Base-by-base conservation (phyloP, 2,888 invertebrate species). In the Polia nebulosa region DNA sequence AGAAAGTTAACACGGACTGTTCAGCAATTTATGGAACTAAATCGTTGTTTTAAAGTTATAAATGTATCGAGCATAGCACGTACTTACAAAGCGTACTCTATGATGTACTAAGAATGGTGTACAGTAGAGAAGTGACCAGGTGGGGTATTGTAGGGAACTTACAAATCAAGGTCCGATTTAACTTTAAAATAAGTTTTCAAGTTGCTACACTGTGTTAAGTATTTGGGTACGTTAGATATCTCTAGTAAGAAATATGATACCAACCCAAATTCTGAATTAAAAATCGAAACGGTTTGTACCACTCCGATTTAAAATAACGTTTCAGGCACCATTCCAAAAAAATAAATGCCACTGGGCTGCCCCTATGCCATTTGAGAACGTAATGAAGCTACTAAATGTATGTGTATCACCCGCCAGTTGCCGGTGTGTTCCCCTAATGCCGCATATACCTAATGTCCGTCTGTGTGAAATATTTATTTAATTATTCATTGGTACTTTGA, bases 301-400 rank as follows among this genome's bases (percentile, higher is more conserved):
- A 49, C 25, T 53, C 20, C 17, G 36, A 39, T 44, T 58, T 52
- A 70, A 32, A 36, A 27, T 73, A 32, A 15, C 5, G 34, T 49
- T 53, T 17, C 32, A 22, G 32, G 13, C 17, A 17, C 13, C 15
- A 45, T n/a, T 36, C 9, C 27, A 44, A 57, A 62, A 47, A 67
- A 39, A 36, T 17, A 4, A 41, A 22, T 53, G 9, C 45, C 45
- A 9, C 36, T 51, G 29, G 9, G 27, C 4, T 34, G 13, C 11
- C 75, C 59, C 39, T 53, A 45, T 68, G 39, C 34, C 39, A 75
- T 72, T 75, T 58, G 27, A 58, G 57, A 58, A 57, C 32, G 13
- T 72, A 57, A 67, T 45, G 34, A 68, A 34, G n/a, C 27, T 22
- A 57, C 32, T 41, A 57, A 70, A 67, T 66, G 34, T 41, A 47